Base-by-base conservation (phyloP, 2,888 invertebrate species). In the Oligia strigilis region DNA sequence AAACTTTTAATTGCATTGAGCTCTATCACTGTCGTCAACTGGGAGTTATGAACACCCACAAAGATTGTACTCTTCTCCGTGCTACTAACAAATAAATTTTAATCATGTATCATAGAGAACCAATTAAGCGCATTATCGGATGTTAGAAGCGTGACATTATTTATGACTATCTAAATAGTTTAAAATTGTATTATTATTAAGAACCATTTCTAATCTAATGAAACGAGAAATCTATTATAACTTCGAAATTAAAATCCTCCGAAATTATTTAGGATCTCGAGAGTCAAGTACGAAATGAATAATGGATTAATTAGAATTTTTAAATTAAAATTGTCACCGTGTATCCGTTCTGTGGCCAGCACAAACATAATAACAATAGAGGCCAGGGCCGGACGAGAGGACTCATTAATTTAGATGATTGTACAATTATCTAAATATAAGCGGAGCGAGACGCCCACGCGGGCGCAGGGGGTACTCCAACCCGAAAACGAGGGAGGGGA, bases 401-500 rank as follows among this genome's bases (percentile, higher is more conserved):
- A 95, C 97, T 97, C 97, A 97, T 97, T 97, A 97, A 97, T 97
- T 97, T 97, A 97, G 97, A 97, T 97, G 97, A 97, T 97, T 97
- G 97, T 97, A 97, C 97, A 97, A 97, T 97, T 97, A 97, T 97
- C 97, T 97, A 97, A 97, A 97, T 97, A 97, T 97, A 97, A 97
- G 96, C 96, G 95, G 93, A 95, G 95, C 95, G 96, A 95, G 95
- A 95, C 96, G 95, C 94, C 95, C 95, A 93, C 94, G 94, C 93
- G 94, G 93, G 93, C 93, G 92, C 87, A 92, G 95, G 95, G 96
- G 95, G 95, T 93, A 94, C 94, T 93, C 94, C 95, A 95, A 95
- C 96, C 96, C 96, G 95, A 96, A 96, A 96, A 94, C 94, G 94
- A 93, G 95, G 95, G 95, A 94, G 96, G 95, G 95, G 96, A 92